Base-by-base conservation (phyloP, 2,113 vertebrate species). In the Clarias macrocephalus region DNA sequence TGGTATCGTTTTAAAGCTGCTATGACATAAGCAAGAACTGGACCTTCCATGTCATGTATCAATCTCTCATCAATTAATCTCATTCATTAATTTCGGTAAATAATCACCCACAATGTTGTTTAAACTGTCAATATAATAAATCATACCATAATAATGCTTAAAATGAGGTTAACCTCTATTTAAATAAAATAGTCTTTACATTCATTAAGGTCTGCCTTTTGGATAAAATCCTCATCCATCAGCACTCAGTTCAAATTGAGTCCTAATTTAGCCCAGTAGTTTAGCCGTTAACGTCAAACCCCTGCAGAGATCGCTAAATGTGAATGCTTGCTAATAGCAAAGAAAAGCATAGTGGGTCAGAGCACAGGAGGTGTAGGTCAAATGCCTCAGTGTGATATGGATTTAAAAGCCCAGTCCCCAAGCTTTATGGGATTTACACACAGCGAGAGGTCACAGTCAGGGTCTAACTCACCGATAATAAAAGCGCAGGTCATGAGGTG, bases 401-500 rank as follows among this genome's bases (percentile, higher is more conserved):
- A 48, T 42, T 75, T 62, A 85, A 75, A 85, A 57, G 56, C 83
- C 15, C 25, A 37, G 65, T 66, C 48, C 25, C 16, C 70, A 72
- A 56, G 82, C 82, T 83, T 72, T 33, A n/a, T 2, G 82, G 42
- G n/a, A 66, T 56, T 83, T 30, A 11, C 57, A 54, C 82, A 30
- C 25, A 83, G 42, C 6, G 15, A 30, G 82, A 21, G 63, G 16
- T 70, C 63, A 54, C 82, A 70, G 25, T 12, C 1, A 57, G 18
- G 25, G 65, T 70, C n/a, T 0, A 33, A 57, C 21, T 70, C 28
- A 57, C 82, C 9, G 2, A 62, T 21, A 25, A 81, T 62, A 62
- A 23, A 23, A 37, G 2, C 4, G 1, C 79, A 62, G 18, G 30
- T 62, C 79, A 81, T 16, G 4, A 2, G 30, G 79, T 56, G 56